Evolutionary conservation across 2,113 vertebrate species (phyloP), one percentile per base, ranked within the genome.

Genomic region (Noturus placidus): DNA sequence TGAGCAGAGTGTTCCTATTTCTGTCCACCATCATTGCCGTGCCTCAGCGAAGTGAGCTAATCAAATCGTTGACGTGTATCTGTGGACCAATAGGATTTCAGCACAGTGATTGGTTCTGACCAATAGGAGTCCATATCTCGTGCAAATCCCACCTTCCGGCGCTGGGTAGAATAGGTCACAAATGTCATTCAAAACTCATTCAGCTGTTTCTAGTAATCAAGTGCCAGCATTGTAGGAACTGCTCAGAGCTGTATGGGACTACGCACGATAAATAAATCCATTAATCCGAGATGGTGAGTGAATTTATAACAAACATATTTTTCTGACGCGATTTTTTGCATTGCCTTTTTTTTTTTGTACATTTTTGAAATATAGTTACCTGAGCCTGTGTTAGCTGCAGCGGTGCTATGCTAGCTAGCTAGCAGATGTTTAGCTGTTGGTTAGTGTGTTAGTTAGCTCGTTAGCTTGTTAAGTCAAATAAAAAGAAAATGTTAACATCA

Each of bases 151-250:
- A 76, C 86, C 85, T 46, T 19, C 78, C 72, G 74, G 50, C 50
- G 83, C 27, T 56, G 54, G 27, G 27, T 30, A 33, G 42, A 33
- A 80, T 20, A 61, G 78, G 72, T 35, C 56, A 56, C 50, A 15
- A 13, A 76, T 89, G 90, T 91, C 90, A 89, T 84, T 89, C 72
- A 88, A 85, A 88, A 86, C 87, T 86, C 87, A 57, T 90, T 89
- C 90, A 91, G 90, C 89, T 90, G 90, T 90, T 61, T 87, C 33
- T 50, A 86, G 30, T 54, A 33, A 46, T 88, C 72, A 84, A 76
- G 56, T 59, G 65, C 38, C 46, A 69, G 52, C 76, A 84, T 74
- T 54, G 56, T 19, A 2, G 74, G 63, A 56, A 20, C 67, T 57
- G 15, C 46, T 87, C 5, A 20, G 42, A 5, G 46, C 35, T 72